Conservation (phyloP, 1,140 invertebrate genomes). For the Caenorhabditis brenneri region DNA sequence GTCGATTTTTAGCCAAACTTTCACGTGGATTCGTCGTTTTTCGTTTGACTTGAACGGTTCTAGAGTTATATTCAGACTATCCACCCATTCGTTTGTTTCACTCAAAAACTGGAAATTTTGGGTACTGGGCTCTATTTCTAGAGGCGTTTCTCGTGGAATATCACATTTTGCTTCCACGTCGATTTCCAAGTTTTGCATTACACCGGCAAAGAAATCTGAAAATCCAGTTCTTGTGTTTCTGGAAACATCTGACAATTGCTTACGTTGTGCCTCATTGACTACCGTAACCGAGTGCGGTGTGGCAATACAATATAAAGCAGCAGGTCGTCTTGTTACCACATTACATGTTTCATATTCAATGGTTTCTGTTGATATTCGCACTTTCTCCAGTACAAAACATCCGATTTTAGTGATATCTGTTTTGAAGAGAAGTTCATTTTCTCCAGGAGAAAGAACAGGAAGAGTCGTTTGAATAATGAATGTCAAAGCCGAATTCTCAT, state of each 20-base stretch:
- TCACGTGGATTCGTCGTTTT: constrained; percentile 23
- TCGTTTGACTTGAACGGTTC: constrained; percentile 42
- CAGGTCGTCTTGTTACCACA: not conserved
- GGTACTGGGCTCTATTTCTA: constrained; percentile 60
- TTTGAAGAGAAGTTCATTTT: not conserved
- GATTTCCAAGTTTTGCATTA: constrained; percentile 56
- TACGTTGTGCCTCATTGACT: constrained; percentile 19
- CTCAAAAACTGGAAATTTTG: constrained; percentile 50
- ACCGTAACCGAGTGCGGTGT: constrained; percentile 50
- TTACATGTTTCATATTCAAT: not conserved
- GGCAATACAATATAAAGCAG: constrained; percentile 48
- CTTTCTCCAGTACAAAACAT: not conserved
- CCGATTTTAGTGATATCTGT: constrained; percentile 36
- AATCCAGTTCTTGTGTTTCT: not conserved
- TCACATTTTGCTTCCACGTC: constrained; percentile 58
- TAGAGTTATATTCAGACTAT: not conserved
- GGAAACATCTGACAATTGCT: not conserved
- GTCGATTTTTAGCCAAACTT: constrained; percentile 45
- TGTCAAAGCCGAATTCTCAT: not conserved
- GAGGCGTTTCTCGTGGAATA: not conserved
- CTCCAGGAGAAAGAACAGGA: not conserved
- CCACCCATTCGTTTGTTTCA: constrained; percentile 49
- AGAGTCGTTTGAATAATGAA: not conserved
- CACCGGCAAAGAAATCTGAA: constrained; percentile 55
- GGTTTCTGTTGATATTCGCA: not conserved